phyloP scores from a whole-genome alignment of 2,113 vertebrate species.

The Petroica traversi region DNA sequence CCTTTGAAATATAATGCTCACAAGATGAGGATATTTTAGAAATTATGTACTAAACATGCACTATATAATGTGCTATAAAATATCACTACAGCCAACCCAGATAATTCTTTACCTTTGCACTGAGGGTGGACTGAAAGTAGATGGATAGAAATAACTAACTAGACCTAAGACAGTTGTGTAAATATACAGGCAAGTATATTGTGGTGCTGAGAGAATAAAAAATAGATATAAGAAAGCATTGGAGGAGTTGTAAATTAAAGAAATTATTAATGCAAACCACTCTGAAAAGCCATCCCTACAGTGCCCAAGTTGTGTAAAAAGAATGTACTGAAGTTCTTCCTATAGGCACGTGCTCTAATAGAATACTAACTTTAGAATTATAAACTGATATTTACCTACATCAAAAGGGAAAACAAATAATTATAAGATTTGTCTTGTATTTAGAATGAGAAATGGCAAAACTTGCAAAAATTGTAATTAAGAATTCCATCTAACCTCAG shows the following conservation, averaged over 20 bases:
- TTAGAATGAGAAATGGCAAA: background rate
- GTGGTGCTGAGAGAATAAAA: background rate
- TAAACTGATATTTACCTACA: background rate
- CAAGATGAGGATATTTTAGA: background rate
- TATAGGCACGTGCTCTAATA: background rate
- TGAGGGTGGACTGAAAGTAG: background rate
- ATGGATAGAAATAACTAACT: background rate
- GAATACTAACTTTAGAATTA: background rate
- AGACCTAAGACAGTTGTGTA: background rate
- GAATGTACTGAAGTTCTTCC: background rate
- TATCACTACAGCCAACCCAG: background rate
- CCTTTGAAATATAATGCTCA: background rate
- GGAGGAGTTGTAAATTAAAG: background rate
- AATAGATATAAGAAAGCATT: background rate
- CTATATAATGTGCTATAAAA: background rate
- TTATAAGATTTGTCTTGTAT: background rate
- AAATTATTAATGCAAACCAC: background rate
- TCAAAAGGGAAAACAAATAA: background rate
- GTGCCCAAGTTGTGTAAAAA: background rate
- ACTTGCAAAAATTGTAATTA: background rate
- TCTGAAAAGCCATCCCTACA: background rate
- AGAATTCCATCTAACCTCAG: background rate
- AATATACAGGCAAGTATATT: background rate
- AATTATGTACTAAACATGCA: background rate
- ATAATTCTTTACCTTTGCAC: background rate